Percentiles rank a stretch among this genome's conserved stretches.
phyloP scores from a whole-genome alignment of 2,797 vertebrate species.

The Okamejei kenojei region DNA sequence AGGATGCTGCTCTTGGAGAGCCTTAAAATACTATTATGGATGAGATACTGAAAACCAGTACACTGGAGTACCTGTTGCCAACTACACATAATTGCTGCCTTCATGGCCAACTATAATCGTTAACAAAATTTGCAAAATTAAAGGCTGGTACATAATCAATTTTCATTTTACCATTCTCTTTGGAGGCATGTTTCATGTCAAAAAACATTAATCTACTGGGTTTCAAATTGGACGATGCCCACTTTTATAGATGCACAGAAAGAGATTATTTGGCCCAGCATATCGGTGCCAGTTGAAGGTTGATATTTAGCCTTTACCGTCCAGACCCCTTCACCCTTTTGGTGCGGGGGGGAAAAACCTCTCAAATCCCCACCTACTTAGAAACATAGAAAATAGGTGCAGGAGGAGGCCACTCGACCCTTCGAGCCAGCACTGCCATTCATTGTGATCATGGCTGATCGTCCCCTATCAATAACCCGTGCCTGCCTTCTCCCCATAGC shows the following conservation, averaged over 20 bases:
- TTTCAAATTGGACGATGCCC: not conserved
- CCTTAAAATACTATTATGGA: not conserved
- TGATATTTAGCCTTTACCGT: too few relatives aligned
- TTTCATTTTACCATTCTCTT: not conserved
- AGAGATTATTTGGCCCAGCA: too few relatives aligned
- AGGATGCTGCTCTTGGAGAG: not conserved
- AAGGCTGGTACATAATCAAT: not conserved
- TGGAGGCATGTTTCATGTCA: not conserved
- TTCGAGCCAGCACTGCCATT: too few relatives aligned
- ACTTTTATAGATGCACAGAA: not conserved
- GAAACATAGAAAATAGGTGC: too few relatives aligned
- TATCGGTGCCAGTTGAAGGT: too few relatives aligned
- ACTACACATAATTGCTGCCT: not conserved
- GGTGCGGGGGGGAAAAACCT: too few relatives aligned
- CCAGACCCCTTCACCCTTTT: too few relatives aligned
- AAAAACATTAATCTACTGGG: not conserved
- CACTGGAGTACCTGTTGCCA: not conserved
- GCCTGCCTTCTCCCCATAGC: too few relatives aligned
- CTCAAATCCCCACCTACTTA: too few relatives aligned
- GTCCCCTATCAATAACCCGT: too few relatives aligned
- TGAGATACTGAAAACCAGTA: not conserved
- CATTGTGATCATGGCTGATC: too few relatives aligned
- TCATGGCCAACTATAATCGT: not conserved
- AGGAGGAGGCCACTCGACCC: too few relatives aligned
- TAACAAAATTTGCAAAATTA: not conserved